Evolutionary conservation across 2,797 vertebrate species (phyloP).

Genomic region (Schizopygopsis malacanthus): DNA sequence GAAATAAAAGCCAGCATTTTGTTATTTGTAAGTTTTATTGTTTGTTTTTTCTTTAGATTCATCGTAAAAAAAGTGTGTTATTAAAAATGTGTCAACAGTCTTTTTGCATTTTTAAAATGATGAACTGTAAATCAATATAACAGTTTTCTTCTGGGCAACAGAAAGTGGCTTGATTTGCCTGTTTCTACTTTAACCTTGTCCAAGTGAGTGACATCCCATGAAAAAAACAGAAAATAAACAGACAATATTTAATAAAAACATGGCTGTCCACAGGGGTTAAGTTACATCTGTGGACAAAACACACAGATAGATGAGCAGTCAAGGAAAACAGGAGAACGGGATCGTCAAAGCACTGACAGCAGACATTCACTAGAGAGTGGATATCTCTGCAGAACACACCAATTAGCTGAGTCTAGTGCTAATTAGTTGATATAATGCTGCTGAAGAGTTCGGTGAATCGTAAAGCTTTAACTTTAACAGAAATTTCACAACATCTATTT

Average conservation of each 20-base stretch:
- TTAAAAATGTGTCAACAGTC: background rate
- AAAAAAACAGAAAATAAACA: conserved; percentile 42
- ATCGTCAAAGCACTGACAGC: conserved; percentile 46
- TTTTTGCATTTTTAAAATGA: background rate
- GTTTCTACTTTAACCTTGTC: conserved; percentile 45
- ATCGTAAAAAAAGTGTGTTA: background rate
- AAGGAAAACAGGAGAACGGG: conserved; percentile 38
- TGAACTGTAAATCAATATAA: background rate
- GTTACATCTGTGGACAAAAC: conserved; percentile 23
- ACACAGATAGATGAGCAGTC: conserved; percentile 49
- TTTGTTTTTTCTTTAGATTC: background rate
- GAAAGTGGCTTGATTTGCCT: conserved; percentile 27
- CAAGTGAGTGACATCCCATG: conserved; percentile 28
- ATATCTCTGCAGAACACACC: conserved; percentile 16
- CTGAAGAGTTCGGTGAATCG: conserved; percentile 1
- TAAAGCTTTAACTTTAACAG: conserved; percentile 8
- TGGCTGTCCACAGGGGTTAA: conserved; percentile 22
- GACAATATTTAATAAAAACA: conserved; percentile 53
- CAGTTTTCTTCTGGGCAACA: background rate
- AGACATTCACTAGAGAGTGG: conserved; percentile 21
- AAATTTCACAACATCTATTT: background rate
- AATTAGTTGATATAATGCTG: conserved; percentile 36
- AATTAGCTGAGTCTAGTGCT: conserved; percentile 22
- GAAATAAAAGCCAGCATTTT: background rate
- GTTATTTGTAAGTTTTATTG: background rate